Conservation (phyloP, 1,140 invertebrate species). For the Bombus turneri region DNA sequence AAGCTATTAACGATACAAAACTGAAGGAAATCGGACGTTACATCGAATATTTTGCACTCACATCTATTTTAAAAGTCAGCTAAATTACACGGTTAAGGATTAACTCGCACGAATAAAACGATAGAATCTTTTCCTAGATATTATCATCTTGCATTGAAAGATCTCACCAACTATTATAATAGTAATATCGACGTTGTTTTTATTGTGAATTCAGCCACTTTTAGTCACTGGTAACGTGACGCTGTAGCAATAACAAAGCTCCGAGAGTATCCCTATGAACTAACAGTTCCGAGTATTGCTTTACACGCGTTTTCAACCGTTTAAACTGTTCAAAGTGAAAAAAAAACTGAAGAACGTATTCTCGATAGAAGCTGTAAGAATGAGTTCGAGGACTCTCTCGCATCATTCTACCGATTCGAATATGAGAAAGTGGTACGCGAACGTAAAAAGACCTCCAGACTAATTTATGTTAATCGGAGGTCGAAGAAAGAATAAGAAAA, state of each 20-base stretch:
- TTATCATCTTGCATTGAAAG: too few relatives aligned
- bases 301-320: too few relatives aligned
- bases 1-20: not conserved
- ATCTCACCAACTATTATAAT: too few relatives aligned
- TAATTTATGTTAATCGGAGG: slow-evolving; percentile 62
- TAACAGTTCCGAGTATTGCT: too few relatives aligned
- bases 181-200: too few relatives aligned
- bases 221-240: too few relatives aligned
- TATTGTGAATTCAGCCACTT: too few relatives aligned
- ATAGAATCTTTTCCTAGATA: too few relatives aligned
- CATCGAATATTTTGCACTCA: not conserved
- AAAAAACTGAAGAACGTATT: not conserved
- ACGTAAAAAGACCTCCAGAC: slow-evolving; percentile 49
- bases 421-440: slow-evolving; percentile 53
- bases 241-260: too few relatives aligned
- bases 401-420: slow-evolving; percentile 8
- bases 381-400: slow-evolving; percentile 22
- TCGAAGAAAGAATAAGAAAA: slow-evolving; percentile 27
- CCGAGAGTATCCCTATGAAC: too few relatives aligned
- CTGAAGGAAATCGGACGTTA: not conserved
- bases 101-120: too few relatives aligned
- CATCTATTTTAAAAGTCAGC: not conserved
- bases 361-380: slow-evolving; percentile 21
- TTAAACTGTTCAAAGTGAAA: not conserved
- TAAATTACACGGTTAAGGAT: too few relatives aligned